These are phyloP conservation scores for Isotomurus palustris DNA, from an alignment of 2,888 invertebrate species.

Conservation along the genomic window DNA sequence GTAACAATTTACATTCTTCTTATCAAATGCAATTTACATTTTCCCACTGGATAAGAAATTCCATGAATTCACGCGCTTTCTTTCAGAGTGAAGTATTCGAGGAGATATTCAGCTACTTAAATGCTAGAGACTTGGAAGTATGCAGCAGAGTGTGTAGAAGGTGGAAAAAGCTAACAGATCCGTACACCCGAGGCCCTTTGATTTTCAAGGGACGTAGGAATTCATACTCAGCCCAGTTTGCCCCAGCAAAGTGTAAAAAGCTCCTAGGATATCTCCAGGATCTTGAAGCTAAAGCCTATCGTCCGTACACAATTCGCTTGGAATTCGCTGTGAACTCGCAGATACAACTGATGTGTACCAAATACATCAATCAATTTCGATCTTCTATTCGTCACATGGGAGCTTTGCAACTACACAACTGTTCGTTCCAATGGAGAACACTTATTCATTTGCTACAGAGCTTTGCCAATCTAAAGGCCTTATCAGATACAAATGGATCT, in stretches of 20 bases:
- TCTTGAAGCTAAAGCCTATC: conserved; percentile 16
- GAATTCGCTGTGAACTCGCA: conserved; percentile 8
- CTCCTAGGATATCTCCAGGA: conserved; percentile 13
- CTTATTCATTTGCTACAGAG: conserved; percentile 12
- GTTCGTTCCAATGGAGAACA: conserved; percentile 22
- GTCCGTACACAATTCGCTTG: conserved; percentile 18
- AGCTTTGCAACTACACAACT: conserved; percentile 14
- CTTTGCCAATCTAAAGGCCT: conserved; percentile 14
- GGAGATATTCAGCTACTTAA: conserved; percentile 22
- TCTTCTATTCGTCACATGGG: conserved; percentile 20
- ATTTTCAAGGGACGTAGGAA: conserved; percentile 20
- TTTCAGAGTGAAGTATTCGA: conserved; percentile 16
- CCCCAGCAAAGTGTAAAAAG: neutral
- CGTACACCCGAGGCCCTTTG: conserved; percentile 11
- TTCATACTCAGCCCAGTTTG: neutral
- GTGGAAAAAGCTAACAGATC: conserved; percentile 26
- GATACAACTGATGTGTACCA: neutral
- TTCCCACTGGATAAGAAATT: neutral
- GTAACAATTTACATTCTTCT: no score
- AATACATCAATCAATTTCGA: conserved; percentile 5
- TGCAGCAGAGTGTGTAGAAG: conserved; percentile 27
- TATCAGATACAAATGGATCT: conserved; percentile 19
- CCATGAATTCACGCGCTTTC: neutral
- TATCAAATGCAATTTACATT: no score
- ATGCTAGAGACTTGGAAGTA: conserved; percentile 16